Base-by-base conservation (phyloP, 2,113 vertebrate genomes). In the Nyctereutes procyonoides region DNA sequence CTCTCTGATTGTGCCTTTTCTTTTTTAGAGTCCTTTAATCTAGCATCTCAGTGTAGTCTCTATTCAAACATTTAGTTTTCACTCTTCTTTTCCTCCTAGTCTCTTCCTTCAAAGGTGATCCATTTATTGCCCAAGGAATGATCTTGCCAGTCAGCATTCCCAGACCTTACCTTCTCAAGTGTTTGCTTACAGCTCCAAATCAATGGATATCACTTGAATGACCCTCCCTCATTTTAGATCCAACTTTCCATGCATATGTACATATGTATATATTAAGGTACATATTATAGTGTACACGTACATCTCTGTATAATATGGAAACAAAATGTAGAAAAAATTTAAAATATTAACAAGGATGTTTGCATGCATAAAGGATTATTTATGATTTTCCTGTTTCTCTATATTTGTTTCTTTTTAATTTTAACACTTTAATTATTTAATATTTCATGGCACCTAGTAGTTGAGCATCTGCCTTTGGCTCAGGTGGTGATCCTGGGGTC, bases 391-490 rank as follows among this genome's bases (percentile, higher is more conserved):
- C 35, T 56, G 24, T 26, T 80, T 76, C 77, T 77, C 32, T 20
- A 7, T 24, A 35, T 67, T 32, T 95, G 28, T 55, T 83, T 81
- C 43, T 63, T 87, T 93, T 97, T 58, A 24, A 80, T 35, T 85
- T 93, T 74, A 93, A 65, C 20, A 56, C 87, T 91, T 58, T 51
- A 71, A 76, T 93, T 32, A 80, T 51, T 67, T 74, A 60, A 74
- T 79, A 88, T 53, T 94, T 69, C 19, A 94, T 43, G 43, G 43
- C 43, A 43, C 7, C 43, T 43, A 43, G 43, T 43, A 43, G 43
- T 43, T 43, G 6, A 43, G 43, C 43, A 43, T 43, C 43, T 43
- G 43, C 43, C 7, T 43, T 43, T 43, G 43, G 43, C 43, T 43
- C 43, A 43, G 43, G 43, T 43, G 43, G 43, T 43, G 43, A 43